Evolutionary conservation across 1,140 invertebrate species (phyloP).

Genomic region (Zophobas morio): DNA sequence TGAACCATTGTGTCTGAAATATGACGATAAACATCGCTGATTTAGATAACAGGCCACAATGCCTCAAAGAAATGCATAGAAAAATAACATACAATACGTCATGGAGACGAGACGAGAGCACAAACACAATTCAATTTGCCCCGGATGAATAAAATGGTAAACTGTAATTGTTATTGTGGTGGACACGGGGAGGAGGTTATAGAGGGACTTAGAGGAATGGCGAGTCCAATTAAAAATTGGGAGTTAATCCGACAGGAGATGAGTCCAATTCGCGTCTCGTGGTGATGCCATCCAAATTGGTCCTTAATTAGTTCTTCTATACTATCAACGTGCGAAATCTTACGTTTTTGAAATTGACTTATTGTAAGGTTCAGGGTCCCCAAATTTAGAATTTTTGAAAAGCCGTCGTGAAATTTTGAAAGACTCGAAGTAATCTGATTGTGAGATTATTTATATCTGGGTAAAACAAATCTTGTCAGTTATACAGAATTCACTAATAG

Average conservation of each 20-base stretch:
- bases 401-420: too few species aligned
- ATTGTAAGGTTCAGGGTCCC: too few species aligned
- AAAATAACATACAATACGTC: constrained; percentile 60
- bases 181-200: not conserved
- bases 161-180: constrained; percentile 17
- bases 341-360: too few species aligned
- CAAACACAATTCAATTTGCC: constrained; percentile 62
- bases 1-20: constrained; percentile 66
- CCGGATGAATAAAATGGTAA: constrained; percentile 54
- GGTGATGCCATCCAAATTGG: too few species aligned
- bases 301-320: too few species aligned
- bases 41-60: constrained; percentile 61
- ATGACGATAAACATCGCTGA: constrained; percentile 65
- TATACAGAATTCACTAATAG: too few species aligned
- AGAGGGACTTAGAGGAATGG: not conserved
- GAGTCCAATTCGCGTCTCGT: not conserved
- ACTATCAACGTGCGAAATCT: too few species aligned
- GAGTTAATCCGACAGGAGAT: not conserved
- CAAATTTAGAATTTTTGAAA: too few species aligned
- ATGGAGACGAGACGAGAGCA: constrained; percentile 53
- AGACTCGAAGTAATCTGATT: too few species aligned
- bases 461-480: too few species aligned
- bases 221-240: not conserved
- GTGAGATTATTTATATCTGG: too few species aligned
- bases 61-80: constrained; percentile 59